Base-by-base conservation (phyloP, 1,140 invertebrate genomes). In the Procambarus clarkii region DNA sequence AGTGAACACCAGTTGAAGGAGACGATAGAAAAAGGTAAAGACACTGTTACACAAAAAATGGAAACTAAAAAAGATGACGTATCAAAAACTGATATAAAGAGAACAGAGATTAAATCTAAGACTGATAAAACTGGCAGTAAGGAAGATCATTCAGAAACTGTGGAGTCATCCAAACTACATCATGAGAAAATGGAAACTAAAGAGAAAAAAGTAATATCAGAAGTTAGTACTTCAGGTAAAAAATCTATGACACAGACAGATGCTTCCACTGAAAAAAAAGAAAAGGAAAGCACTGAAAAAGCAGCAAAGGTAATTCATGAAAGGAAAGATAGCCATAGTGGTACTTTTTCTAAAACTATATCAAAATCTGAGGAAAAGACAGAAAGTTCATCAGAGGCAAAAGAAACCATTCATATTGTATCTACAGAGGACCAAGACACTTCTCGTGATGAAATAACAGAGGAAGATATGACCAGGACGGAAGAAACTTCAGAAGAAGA, bases 401-500 rank as follows among this genome's bases (percentile, higher is more conserved):
- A 82, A 45, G 83, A 86, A 46, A 86, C 84, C 15, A 76, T 91
- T 54, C 88, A 90, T 8, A 84, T 80, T 46, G 82, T 78, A 21
- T 91, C 88, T n/a, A 89, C 91, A n/a, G 83, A 82, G 34, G 92
- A 91, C n/a, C 86, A 88, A 85, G 87, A 89, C 76, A 84, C 85
- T 44, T 88, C 88, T 34, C 71, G 77, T 54, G 83, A 87, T 76
- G 92, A 82, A 74, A 88, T 89, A 46, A 91, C 92, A 77, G 91
- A 88, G 34, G 92, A 93, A 74, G 91, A 92, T 54, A 82, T 92
- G 54, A 92, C 87, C 46, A 90, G 89, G 24, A 88, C 89, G 13
- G 92, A 91, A 54, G 92, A 91, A 79, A 90, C 92, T 11, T 90
- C 83, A 44, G 92, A 88, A 2, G 92, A 92, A 45, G 92, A 92